phyloP scores from a whole-genome alignment of 2,113 vertebrate genomes.

The Tachysurus vachellii region DNA sequence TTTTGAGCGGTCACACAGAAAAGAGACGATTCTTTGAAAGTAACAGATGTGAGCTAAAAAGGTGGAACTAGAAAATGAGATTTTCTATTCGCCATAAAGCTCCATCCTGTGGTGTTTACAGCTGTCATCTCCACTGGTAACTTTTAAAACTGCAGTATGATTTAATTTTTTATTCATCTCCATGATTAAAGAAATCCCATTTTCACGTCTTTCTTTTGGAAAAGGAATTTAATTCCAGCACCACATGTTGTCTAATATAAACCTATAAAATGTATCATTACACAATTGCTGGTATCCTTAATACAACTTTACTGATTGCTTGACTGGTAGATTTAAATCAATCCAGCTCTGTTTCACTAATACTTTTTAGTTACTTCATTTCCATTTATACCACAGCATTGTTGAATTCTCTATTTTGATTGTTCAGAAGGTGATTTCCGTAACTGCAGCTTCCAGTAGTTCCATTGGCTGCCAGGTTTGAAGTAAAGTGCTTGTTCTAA shows the following conservation, averaged over 20 bases:
- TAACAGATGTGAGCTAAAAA: background rate
- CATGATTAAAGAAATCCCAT: background rate
- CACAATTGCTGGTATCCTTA: too few species aligned
- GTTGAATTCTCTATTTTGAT: background rate
- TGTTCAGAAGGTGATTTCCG: too few species aligned
- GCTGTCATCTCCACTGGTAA: background rate
- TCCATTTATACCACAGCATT: background rate
- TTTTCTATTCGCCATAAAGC: background rate
- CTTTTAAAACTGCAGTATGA: background rate
- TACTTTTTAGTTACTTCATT: background rate
- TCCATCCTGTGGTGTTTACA: background rate
- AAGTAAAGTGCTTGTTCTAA: too few species aligned
- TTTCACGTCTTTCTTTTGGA: background rate
- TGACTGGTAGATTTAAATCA: background rate
- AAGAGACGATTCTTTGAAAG: background rate
- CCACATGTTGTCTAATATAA: background rate
- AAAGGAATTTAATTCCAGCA: background rate
- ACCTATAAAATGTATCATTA: too few species aligned
- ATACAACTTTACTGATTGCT: too few species aligned
- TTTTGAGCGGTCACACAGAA: background rate
- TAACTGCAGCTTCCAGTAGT: too few species aligned
- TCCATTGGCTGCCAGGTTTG: too few species aligned
- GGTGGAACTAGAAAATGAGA: background rate
- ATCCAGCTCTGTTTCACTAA: background rate
- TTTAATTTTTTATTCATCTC: background rate